Percentiles rank a stretch among this genome's conserved stretches.
Conservation (phyloP, 2,888 invertebrate genomes). For the Thymelicus lineola region DNA sequence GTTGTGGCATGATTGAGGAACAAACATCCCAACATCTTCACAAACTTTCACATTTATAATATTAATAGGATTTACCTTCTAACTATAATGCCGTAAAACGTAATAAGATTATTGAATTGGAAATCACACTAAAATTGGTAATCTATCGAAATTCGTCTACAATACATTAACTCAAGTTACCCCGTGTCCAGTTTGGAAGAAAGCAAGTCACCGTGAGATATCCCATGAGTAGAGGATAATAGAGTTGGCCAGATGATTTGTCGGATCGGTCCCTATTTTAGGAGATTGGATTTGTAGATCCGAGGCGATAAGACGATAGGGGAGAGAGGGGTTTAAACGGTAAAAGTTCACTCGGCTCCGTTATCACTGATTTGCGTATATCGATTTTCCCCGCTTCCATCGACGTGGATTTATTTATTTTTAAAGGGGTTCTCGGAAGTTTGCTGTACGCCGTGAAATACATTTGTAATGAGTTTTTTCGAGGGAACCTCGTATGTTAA, state of each 20-base stretch:
- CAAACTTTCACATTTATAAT: no score
- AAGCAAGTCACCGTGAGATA: slow-evolving; percentile 35
- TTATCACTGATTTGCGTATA: slow-evolving; percentile 83
- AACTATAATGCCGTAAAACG: no score
- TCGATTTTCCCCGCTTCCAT: slow-evolving; percentile 64
- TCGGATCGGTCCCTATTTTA: slow-evolving; percentile 85
- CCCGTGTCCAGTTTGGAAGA: slow-evolving; percentile 21
- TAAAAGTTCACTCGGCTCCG: slow-evolving; percentile 55
- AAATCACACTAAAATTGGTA: not conserved
- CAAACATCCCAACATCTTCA: no score
- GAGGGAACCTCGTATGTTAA: no score
- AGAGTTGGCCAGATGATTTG: slow-evolving; percentile 83
- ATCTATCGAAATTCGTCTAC: not conserved
- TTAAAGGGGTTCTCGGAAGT: slow-evolving; percentile 46
- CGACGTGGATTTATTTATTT: slow-evolving; percentile 63
- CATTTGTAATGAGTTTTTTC: slow-evolving; percentile 43
- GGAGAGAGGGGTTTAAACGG: slow-evolving; percentile 52
- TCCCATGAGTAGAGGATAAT: slow-evolving; percentile 58
- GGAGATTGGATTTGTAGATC: slow-evolving; percentile 86
- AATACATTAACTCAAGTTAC: slow-evolving; percentile 5
- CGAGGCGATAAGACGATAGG: slow-evolving; percentile 69
- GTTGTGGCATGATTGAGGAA: no score
- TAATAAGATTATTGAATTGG: not conserved
- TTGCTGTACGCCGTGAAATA: not conserved
- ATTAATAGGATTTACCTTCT: no score